Evolutionary conservation across 2,797 vertebrate genomes (phyloP).

Genomic region (Xerus rutilus): DNA sequence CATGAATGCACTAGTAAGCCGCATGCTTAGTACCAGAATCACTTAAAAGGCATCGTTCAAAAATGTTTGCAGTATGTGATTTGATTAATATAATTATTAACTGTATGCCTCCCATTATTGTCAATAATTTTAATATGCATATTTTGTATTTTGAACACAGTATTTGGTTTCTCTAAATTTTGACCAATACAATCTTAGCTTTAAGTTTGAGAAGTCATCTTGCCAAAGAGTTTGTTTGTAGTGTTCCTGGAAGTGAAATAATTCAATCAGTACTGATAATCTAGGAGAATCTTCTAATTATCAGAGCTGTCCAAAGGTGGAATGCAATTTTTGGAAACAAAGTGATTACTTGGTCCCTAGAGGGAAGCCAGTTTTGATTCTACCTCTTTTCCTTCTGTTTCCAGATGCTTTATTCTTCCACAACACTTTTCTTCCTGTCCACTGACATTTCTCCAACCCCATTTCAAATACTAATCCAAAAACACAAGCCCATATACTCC

Average conservation of each 20-base stretch:
- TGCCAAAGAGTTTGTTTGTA: neutral
- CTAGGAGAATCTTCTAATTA: neutral
- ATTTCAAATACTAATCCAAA: slow-evolving; percentile 38
- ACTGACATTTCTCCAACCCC: neutral
- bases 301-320: neutral
- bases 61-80: neutral
- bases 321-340: neutral
- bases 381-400: neutral
- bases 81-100: slow-evolving; percentile 31
- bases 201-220: neutral
- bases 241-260: slow-evolving; percentile 25
- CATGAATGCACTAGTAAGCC: neutral
- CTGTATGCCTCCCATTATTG: neutral
- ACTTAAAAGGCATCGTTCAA: neutral
- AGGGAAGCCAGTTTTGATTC: neutral
- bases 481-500: neutral
- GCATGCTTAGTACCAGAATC: neutral
- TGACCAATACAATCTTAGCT: slow-evolving; percentile 6
- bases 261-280: neutral
- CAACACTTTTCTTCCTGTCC: neutral
- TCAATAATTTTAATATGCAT: neutral
- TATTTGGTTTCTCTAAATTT: neutral
- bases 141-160: neutral
- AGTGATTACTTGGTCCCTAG: neutral
- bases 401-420: neutral